phyloP scores from a whole-genome alignment of 1,140 invertebrate genomes.

The Sipha flava region DNA sequence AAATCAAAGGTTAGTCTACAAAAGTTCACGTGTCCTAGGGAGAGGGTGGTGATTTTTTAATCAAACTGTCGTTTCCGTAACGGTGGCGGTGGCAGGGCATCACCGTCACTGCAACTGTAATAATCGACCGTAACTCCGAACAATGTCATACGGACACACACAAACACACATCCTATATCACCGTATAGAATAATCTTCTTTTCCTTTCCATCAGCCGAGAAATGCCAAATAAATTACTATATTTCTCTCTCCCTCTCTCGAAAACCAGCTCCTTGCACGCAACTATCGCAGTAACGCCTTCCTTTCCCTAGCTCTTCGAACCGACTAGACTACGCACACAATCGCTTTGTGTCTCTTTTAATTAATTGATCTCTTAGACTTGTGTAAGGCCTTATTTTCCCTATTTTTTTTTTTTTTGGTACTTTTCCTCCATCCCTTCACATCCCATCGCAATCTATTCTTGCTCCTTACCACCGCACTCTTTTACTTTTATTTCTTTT shows the following conservation, averaged over 20 bases:
- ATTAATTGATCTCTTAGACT: conserved; percentile 32
- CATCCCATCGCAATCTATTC: too few relatives aligned
- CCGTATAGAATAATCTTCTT: conserved; percentile 4
- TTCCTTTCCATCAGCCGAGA: not conserved
- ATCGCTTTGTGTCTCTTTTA: conserved; percentile 25
- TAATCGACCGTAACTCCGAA: not conserved
- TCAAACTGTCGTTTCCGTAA: conserved; percentile 21
- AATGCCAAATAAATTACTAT: conserved; percentile 11
- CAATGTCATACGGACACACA: not conserved
- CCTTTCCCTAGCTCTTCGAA: too few relatives aligned
- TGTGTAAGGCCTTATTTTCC: conserved; percentile 11
- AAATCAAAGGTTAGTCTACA: conserved; percentile 10
- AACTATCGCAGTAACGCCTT: too few relatives aligned
- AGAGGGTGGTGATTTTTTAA: not conserved
- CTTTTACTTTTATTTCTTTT: conserved; percentile 19
- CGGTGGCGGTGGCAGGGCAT: too few relatives aligned
- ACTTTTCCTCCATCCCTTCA: not conserved
- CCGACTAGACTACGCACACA: not conserved
- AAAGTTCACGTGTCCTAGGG: not conserved
- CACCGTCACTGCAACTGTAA: not conserved
- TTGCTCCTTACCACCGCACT: too few relatives aligned
- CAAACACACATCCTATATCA: not conserved
- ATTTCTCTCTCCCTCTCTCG: conserved; percentile 25
- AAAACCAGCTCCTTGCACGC: not conserved
- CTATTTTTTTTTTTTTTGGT: not conserved